Conservation (phyloP, 2,888 invertebrate species). For the Mallateleia sp. region DNA sequence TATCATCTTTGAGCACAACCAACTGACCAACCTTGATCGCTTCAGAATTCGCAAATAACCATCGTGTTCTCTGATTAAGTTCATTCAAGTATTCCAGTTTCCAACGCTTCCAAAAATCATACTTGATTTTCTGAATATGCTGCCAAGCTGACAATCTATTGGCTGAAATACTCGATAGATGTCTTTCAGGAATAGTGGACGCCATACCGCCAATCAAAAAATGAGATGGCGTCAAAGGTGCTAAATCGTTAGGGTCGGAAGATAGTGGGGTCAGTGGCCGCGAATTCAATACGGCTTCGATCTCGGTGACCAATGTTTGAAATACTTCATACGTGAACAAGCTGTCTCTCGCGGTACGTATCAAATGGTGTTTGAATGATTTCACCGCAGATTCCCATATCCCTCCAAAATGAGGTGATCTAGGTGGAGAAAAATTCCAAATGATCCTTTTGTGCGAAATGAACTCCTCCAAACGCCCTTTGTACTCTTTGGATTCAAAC, state of each 20-base stretch:
- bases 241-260: conserved; percentile 3
- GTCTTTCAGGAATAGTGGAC: too few species aligned
- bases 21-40: too few species aligned
- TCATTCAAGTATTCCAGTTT: conserved; percentile 40
- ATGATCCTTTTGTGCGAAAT: too few species aligned
- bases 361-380: too few species aligned
- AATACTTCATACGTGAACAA: background rate
- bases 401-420: too few species aligned
- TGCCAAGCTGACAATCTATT: conserved; percentile 69
- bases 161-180: conserved; percentile 8
- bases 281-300: conserved; percentile 5
- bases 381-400: too few species aligned
- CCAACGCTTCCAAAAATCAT: conserved; percentile 70
- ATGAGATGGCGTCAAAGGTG: background rate
- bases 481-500: background rate
- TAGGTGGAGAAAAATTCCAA: too few species aligned
- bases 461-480: too few species aligned
- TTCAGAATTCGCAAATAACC: too few species aligned
- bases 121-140: conserved; percentile 59
- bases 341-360: too few species aligned
- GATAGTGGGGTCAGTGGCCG: background rate
- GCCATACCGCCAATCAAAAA: background rate
- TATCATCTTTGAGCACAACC: too few species aligned
- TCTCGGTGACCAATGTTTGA: background rate
- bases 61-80: too few species aligned